These are phyloP conservation scores for Dendronephthya gigantea DNA, from an alignment of 64 coral and sea anemone species.

Conservation along the genomic window DNA sequence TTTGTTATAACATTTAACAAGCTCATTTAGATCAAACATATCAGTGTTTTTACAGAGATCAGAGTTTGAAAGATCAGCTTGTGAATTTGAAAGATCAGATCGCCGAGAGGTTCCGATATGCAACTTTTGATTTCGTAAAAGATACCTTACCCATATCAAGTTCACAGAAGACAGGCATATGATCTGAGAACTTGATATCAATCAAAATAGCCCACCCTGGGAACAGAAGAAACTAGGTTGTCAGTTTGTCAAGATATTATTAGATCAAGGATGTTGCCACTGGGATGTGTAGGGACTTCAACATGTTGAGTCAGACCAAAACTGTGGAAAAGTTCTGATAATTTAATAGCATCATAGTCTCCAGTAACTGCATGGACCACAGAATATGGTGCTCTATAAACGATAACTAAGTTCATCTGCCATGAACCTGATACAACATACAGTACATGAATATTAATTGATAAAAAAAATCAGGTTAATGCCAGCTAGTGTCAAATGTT, in stretches of 20 bases:
- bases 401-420: neutral
- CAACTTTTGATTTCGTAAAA: neutral
- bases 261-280: constrained; percentile 11
- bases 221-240: neutral
- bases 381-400: neutral
- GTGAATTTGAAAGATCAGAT: neutral
- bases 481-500: no score
- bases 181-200: constrained; percentile 18
- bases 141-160: neutral
- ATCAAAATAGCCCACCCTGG: neutral
- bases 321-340: neutral
- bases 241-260: neutral
- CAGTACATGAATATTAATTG: no score
- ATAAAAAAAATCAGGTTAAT: no score
- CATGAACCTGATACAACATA: neutral
- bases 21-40: neutral
- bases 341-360: neutral
- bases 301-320: neutral
- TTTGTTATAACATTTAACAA: neutral
- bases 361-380: no score
- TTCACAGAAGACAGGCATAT: constrained; percentile 1
- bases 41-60: neutral
- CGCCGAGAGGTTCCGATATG: neutral
- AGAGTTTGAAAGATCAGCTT: neutral
- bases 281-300: neutral